Base-by-base conservation (phyloP, 1,140 invertebrate species). In the Cydia amplana region DNA sequence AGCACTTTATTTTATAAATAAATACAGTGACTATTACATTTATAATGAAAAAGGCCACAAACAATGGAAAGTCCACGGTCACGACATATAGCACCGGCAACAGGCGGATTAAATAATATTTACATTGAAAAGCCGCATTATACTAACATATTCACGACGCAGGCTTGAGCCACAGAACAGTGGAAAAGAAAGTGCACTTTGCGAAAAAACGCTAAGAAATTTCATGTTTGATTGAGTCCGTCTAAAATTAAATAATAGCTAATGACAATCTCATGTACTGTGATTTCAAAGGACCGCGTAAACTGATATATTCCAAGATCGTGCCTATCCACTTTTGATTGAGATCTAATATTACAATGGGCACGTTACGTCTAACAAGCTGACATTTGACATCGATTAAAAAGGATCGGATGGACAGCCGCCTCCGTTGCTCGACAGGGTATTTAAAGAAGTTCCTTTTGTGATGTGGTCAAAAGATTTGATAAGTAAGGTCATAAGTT, bases 71-170 rank as follows among this genome's bases (percentile, higher is more conserved):
- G 65, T 36, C 28, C 65, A 40, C 65, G 65, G 65, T 70, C 65
- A 70, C 65, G 65, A 70, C 65, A 70, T 40, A 70, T 32, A 40
- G 65, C 65, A 40, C 65, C 65, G 64, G 65, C 32, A 70, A 70
- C 65, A 70, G 65, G 28, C 65, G 65, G 32, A 70, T 70, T 70
- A 70, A 70, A 70, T 70, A 70, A 70, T 70, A 70, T 70, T 70
- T 70, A 70, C 65, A 70, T 70, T 70, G 65, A 70, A 70, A 70
- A 70, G 36, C 65, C 65, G 18, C 65, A 70, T 70, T 70, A 70
- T 70, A 70, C 65, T 70, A 70, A 70, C 65, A 70, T 70, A 70
- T 70, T 70, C 65, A 70, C 28, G 65, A 70, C 65, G 65, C 64
- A 32, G 32, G 65, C 65, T 70, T 67, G 16, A n/a, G n/a, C 2